Conservation (phyloP, 2,888 invertebrate species). For the Andrena flavipes region DNA sequence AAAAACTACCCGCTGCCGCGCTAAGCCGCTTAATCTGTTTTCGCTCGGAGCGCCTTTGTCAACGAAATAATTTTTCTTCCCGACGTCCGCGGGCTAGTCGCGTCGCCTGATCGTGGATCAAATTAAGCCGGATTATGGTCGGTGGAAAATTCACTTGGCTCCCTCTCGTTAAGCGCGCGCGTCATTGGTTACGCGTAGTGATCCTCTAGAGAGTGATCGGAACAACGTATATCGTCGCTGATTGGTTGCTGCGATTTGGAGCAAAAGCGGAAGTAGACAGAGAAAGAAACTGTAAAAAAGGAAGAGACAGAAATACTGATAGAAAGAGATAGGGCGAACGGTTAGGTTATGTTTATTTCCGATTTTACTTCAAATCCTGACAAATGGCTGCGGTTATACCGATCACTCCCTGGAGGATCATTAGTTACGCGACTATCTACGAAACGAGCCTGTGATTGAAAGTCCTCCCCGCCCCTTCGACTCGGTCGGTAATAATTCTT, state of each 20-base stretch:
- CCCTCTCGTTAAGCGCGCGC: constrained; percentile 31
- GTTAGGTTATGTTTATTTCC: too few relatives aligned
- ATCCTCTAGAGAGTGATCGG: too few relatives aligned
- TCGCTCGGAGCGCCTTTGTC: constrained; percentile 29
- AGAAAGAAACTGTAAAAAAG: too few relatives aligned
- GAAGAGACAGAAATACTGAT: too few relatives aligned
- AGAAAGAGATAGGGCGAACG: too few relatives aligned
- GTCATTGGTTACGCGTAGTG: constrained; percentile 37
- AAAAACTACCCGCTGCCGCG: constrained; percentile 7
- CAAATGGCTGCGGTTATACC: too few relatives aligned
- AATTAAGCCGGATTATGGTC: constrained; percentile 38
- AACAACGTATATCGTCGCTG: too few relatives aligned
- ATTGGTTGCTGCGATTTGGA: too few relatives aligned
- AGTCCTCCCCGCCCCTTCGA: background rate
- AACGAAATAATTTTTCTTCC: constrained; percentile 44
- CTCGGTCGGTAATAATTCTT: background rate
- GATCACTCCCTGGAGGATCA: too few relatives aligned
- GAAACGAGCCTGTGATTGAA: constrained; percentile 17
- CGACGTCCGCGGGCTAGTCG: background rate
- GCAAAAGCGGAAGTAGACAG: too few relatives aligned
- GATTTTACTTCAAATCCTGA: too few relatives aligned
- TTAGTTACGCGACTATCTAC: constrained; percentile 23
- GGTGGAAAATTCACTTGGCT: constrained; percentile 34
- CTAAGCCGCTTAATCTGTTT: constrained; percentile 39
- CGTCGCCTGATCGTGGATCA: constrained; percentile 14